These are phyloP conservation scores for Neodiprion pinetum DNA, from an alignment of 1,140 invertebrate species.

Conservation along the genomic window DNA sequence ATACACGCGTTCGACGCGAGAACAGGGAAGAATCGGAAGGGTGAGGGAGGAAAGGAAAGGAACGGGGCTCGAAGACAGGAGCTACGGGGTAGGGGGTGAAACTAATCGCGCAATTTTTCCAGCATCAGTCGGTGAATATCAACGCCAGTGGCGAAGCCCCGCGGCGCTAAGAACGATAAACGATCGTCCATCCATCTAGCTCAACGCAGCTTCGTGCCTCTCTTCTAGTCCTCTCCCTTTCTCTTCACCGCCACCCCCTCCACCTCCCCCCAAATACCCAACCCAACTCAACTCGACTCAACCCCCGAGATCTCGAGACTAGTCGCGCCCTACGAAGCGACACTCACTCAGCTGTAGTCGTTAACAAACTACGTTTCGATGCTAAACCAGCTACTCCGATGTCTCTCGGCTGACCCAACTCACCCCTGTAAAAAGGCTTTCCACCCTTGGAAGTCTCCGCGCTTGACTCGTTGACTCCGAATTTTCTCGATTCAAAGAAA, in stretches of 20 bases:
- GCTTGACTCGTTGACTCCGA: no score
- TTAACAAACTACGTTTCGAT: slow-evolving; percentile 6
- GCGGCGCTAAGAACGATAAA: slow-evolving; percentile 60
- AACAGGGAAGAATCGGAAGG: slow-evolving; percentile 27
- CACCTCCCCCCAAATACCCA: not conserved
- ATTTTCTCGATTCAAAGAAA: no score
- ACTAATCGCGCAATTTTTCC: slow-evolving; percentile 61
- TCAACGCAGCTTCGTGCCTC: slow-evolving; percentile 46
- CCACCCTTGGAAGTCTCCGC: no score
- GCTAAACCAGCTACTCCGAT: not conserved
- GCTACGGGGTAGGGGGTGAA: slow-evolving; percentile 30
- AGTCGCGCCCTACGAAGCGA: slow-evolving; percentile 10
- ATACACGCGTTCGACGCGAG: not conserved
- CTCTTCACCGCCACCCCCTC: not conserved
- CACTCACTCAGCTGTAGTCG: not conserved
- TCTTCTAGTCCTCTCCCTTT: slow-evolving; percentile 19
- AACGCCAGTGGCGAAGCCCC: slow-evolving; percentile 51
- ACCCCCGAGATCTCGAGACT: not conserved
- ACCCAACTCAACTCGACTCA: not conserved
- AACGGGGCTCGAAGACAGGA: slow-evolving; percentile 12
- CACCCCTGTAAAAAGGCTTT: no score
- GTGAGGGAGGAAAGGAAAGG: slow-evolving; percentile 12
- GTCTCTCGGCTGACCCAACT: no score
- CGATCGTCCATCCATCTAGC: slow-evolving; percentile 61
- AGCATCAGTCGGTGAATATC: slow-evolving; percentile 60